Evolutionary conservation across 2,797 vertebrate genomes (phyloP).

Genomic region (Sylvilagus floridanus): DNA sequence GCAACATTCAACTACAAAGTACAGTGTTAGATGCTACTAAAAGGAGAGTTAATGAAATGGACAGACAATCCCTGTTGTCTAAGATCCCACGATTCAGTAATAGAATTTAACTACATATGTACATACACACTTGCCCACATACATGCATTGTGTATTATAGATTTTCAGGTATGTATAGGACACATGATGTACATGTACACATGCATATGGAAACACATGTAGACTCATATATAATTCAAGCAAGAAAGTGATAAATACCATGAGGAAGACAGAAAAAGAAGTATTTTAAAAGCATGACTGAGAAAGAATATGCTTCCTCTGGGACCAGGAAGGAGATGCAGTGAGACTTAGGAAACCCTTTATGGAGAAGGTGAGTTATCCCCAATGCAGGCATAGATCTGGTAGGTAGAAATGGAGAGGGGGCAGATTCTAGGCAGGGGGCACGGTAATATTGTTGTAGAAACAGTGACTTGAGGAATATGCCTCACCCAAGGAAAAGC

Average conservation of each 20-base stretch:
- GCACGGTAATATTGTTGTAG: fast-evolving
- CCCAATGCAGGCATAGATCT: neutral
- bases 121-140: neutral
- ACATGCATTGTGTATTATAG: too few relatives aligned
- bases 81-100: neutral
- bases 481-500: too few relatives aligned
- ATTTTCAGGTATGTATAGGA: neutral
- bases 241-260: neutral
- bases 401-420: neutral
- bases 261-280: neutral
- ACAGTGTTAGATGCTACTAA: neutral
- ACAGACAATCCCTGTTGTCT: neutral
- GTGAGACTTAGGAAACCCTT: neutral
- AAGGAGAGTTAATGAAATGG: neutral
- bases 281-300: neutral
- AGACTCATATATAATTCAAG: neutral
- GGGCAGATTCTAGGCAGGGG: neutral
- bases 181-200: neutral
- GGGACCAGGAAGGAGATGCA: neutral
- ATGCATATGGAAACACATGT: neutral
- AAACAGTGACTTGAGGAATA: neutral
- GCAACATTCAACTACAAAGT: neutral
- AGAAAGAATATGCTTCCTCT: slow-evolving; percentile 1
- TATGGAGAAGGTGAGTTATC: neutral
- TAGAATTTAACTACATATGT: neutral